Base-by-base conservation (phyloP, 2,797 vertebrate genomes). In the Carduelis carduelis region DNA sequence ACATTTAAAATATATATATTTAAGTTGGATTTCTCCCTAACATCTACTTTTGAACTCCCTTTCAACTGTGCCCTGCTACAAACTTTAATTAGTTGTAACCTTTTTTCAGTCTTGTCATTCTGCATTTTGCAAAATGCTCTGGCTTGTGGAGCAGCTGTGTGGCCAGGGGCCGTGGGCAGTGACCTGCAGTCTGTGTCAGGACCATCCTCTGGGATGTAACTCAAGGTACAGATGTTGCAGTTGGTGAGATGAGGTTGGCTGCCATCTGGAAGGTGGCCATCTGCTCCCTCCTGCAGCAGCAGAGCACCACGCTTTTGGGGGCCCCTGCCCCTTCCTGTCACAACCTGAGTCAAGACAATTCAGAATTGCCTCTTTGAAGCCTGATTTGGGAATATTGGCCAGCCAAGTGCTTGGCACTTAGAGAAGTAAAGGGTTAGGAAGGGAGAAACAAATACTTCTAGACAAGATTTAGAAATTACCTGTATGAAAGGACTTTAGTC, bases 231-330 rank as follows among this genome's bases (percentile, higher is more conserved):
- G 93, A 95, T 95, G 91, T 79, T 92, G 81, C 47, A 80, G 20
- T 83, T 4, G 63, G 81, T 92, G 89, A 79, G 78, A 77, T 0
- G 19, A 89, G 90, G 83, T 79, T 84, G 89, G 59, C 12, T 0
- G 35, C 91, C 92, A 93, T 95, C 89, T 95, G 91, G 94, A 93
- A 53, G 74, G 12, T 3, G 59, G 19, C 88, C 93, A 89, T 94
- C 92, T 95, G 96, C 87, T 94, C 77, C 71, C 59, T 90, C 63
- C 52, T 53, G 28, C 65, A 69, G 89, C 57, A 81, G 72, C 69
- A 46, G 8, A 10, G 76, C 60, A 23, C 24, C 12, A 14, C 4
- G 49, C 24, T 32, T 79, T 50, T 79, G 81, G 56, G 55, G 89
- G 75, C 72, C 70, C 35, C 41, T 65, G 66, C 46, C 23, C 52